phyloP scores from a whole-genome alignment of 2,113 vertebrate genomes.

The Corythornis madagascariensis region DNA sequence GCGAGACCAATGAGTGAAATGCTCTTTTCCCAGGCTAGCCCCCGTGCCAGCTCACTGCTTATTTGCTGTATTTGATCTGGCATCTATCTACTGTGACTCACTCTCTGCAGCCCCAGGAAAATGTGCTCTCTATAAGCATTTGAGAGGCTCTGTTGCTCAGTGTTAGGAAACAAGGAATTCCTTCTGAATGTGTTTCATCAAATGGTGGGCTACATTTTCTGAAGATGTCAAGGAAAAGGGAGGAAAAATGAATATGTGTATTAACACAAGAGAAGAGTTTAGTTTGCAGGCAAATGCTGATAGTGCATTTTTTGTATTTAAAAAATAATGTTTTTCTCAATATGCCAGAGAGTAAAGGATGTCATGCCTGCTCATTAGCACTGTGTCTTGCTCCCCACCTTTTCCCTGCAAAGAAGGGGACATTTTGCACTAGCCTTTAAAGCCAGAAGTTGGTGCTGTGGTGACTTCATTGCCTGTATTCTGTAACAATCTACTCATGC shows the following conservation, averaged over 20 bases:
- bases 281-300: background rate
- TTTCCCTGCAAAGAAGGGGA: background rate
- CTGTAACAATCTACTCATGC: background rate
- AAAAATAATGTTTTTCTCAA: background rate
- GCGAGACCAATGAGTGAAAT: background rate
- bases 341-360: background rate
- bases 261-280: background rate
- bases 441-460: background rate
- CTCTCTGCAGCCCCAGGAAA: constrained; percentile 18
- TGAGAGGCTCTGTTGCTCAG: background rate
- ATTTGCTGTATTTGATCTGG: constrained; percentile 23
- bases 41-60: background rate
- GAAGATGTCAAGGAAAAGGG: background rate
- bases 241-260: background rate
- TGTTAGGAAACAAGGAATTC: constrained; percentile 3
- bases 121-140: constrained; percentile 8
- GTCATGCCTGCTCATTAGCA: background rate
- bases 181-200: background rate
- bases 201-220: background rate
- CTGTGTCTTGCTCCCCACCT: background rate
- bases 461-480: background rate
- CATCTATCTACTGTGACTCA: background rate
- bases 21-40: constrained; percentile 21
- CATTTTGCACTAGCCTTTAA: background rate
- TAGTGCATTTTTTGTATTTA: background rate